Evolutionary conservation across 2,888 invertebrate species (phyloP), one percentile per base, ranked within the genome.

Genomic region (Sesia bembeciformis): DNA sequence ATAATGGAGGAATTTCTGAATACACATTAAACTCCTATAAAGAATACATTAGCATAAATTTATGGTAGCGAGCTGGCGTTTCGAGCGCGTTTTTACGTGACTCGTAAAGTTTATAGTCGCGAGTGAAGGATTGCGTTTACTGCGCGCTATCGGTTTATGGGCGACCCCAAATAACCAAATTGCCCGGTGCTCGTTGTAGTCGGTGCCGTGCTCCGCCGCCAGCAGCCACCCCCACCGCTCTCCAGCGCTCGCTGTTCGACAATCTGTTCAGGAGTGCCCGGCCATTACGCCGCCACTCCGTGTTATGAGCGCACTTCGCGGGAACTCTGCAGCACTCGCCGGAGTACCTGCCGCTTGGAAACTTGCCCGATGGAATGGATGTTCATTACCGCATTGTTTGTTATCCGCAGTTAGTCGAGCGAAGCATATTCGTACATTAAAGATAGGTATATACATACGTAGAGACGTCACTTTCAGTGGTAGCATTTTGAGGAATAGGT

Each of bases 21-120:
- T 88, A 86, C 86, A 84, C 88, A 89, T 88, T 88, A 88, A 89
- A 88, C 84, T 88, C 85, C 88, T 87, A 89, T 89, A 89, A 87
- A 88, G 89, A 89, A 89, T 89, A 88, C 88, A 89, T 89, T 89
- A 89, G 87, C 89, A 89, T 89, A 87, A 89, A 89, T 89, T 89
- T 88, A 89, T 86, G 85, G 87, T 79, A 84, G 88, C 84, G 76
- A 84, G 84, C 84, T 83, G 85, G 81, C 84, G 84, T 84, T 85
- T 81, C 80, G 84, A 86, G 84, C 86, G 85, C 85, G 88, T 88
- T 89, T 89, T 89, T 89, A 88, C 88, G 88, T 87, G 84, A 84
- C 87, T 89, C 89, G 88, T 89, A 89, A 89, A 89, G 81, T 89
- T 88, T 89, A 89, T 84, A 83, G 87, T 82, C 85, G 87, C 88